Percentiles rank a stretch among this genome's conserved stretches.
Conservation (phyloP, 2,113 vertebrate genomes). For the Castor canadensis region DNA sequence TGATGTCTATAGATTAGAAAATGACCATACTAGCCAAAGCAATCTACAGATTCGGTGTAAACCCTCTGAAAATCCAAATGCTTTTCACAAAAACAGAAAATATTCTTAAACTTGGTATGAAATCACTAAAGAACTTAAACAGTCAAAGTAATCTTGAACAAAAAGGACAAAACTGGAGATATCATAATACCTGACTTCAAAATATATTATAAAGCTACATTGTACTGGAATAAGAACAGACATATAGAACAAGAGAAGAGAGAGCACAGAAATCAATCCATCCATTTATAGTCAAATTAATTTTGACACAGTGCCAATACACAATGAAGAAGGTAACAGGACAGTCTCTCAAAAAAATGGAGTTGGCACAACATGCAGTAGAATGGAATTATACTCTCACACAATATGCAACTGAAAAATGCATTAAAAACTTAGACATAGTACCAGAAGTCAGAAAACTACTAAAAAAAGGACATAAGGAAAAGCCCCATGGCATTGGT, state of each 20-base stretch:
- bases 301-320: not conserved
- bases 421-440: not conserved
- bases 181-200: not conserved
- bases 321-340: not conserved
- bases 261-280: not conserved
- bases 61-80: not conserved
- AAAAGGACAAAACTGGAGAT: not conserved
- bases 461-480: not conserved
- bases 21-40: not conserved
- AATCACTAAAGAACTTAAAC: not conserved
- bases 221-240: not conserved
- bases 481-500: not conserved
- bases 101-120: not conserved
- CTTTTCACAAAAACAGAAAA: not conserved
- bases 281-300: not conserved
- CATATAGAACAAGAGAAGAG: not conserved
- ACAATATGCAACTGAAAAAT: too few relatives aligned
- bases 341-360: not conserved
- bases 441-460: not conserved
- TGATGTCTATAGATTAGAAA: not conserved
- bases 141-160: not conserved
- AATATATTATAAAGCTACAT: not conserved
- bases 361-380: not conserved
- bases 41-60: not conserved
- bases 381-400: not conserved